A percentile compares a stretch with the other conserved stretches of the same genome.
Evolutionary conservation across 2,888 invertebrate species (phyloP).

Genomic region (Rhamphomyia laevipes): DNA sequence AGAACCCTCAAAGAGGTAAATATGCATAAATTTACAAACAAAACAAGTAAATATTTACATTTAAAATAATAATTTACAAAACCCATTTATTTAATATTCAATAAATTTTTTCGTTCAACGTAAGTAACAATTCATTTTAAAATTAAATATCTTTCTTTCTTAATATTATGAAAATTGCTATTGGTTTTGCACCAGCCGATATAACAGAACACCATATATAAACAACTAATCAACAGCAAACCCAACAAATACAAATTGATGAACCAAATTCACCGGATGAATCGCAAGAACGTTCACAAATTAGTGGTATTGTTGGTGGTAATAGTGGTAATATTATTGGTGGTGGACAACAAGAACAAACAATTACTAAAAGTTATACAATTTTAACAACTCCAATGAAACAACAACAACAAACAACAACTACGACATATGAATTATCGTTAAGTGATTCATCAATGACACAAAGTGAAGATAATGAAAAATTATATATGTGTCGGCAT

Average conservation of each 20-base stretch:
- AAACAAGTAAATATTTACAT: no score
- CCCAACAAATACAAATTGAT: conserved; percentile 21
- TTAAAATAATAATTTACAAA: no score
- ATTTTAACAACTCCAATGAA: conserved; percentile 36
- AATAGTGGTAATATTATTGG: neutral
- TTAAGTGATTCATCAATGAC: conserved; percentile 34
- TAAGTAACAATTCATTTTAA: no score
- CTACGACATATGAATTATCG: conserved; percentile 32
- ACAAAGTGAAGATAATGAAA: conserved; percentile 39
- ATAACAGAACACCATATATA: conserved; percentile 31
- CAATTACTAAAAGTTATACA: conserved; percentile 35
- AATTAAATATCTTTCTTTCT: no score
- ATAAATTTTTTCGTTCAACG: no score
- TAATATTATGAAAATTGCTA: conserved; percentile 31
- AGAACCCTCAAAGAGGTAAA: no score
- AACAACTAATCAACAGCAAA: conserved; percentile 19
- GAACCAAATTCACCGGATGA: conserved; percentile 10
- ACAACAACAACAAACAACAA: conserved; percentile 24
- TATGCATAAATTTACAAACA: no score
- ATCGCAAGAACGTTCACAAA: conserved; percentile 10
- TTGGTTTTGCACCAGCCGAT: conserved; percentile 35
- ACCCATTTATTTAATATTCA: no score
- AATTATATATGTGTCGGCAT: conserved; percentile 64
- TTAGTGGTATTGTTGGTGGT: neutral
- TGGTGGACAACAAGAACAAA: conserved; percentile 21